A percentile compares a stretch with the other conserved stretches of the same genome.
Evolutionary conservation across 2,888 invertebrate genomes (phyloP).

Genomic region (Apotomis turbidana): DNA sequence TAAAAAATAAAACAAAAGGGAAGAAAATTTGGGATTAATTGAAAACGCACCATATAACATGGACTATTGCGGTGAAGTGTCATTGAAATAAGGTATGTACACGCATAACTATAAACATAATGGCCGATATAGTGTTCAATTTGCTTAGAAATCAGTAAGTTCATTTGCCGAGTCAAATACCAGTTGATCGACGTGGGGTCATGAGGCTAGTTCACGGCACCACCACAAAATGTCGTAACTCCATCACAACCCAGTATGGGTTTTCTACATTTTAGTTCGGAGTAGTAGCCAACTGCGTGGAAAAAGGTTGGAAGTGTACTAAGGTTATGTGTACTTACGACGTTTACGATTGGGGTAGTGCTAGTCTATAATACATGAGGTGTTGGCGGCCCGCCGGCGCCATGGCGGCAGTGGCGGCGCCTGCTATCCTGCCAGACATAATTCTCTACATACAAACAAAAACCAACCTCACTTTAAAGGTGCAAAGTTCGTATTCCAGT

Average conservation of each 20-base stretch:
- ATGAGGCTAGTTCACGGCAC: slow-evolving; percentile 79
- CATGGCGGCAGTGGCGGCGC: slow-evolving; percentile 78
- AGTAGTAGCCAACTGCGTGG: neutral
- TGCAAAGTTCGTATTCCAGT: neutral
- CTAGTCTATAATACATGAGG: slow-evolving; percentile 77
- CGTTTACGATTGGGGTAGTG: neutral
- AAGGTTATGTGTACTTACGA: neutral
- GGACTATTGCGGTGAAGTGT: neutral
- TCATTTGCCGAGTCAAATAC: slow-evolving; percentile 75
- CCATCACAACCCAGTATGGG: neutral
- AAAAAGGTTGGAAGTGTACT: neutral
- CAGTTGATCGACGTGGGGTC: slow-evolving; percentile 81
- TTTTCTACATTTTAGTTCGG: neutral
- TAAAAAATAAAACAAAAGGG: neutral
- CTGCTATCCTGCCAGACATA: slow-evolving; percentile 76
- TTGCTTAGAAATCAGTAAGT: slow-evolving; percentile 69
- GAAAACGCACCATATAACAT: neutral
- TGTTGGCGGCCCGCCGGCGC: slow-evolving; percentile 82
- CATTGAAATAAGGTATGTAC: no score
- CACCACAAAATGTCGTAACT: slow-evolving; percentile 65
- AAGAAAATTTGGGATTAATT: neutral
- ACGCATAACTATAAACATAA: no score
- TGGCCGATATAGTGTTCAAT: slow-evolving; percentile 44
- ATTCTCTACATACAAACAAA: slow-evolving; percentile 48
- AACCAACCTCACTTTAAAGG: slow-evolving; percentile 48